Evolutionary conservation across 2,888 invertebrate genomes (phyloP).

Genomic region (Druceiella hillmani): DNA sequence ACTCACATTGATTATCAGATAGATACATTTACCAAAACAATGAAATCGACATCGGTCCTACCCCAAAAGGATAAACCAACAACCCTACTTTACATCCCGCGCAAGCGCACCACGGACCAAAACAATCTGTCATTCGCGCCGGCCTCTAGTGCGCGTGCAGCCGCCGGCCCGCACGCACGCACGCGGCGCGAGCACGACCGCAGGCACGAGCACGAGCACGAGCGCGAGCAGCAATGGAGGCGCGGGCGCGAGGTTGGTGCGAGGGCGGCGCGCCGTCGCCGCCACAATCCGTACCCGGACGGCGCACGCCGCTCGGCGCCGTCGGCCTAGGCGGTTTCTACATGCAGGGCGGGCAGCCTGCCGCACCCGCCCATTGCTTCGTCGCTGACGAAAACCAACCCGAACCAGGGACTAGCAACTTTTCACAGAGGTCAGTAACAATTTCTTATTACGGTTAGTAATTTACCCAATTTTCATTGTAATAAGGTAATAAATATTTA

Average conservation of each 20-base stretch:
- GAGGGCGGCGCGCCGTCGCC: conserved; percentile 48
- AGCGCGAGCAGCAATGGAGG: conserved; percentile 42
- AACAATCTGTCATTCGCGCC: neutral
- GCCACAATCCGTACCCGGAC: conserved; percentile 58
- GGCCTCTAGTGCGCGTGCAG: neutral
- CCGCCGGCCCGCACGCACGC: neutral
- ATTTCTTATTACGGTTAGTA: no score
- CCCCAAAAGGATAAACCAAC: no score
- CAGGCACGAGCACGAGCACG: conserved; percentile 36
- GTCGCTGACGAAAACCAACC: conserved; percentile 77
- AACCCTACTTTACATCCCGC: no score
- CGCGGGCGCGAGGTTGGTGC: no score
- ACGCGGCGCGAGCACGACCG: conserved; percentile 6
- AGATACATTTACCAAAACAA: no score
- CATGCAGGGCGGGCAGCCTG: conserved; percentile 61
- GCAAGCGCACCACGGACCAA: no score
- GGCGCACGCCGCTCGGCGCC: conserved; percentile 76
- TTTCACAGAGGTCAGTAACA: conserved; percentile 45
- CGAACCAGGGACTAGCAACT: conserved; percentile 53
- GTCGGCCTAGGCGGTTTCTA: conserved; percentile 86
- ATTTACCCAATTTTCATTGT: no score
- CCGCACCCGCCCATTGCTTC: conserved; percentile 47
- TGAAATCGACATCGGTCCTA: no score
- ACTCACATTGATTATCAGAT: no score
- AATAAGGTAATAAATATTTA: no score